Evolutionary conservation across 2,888 invertebrate genomes (phyloP), one percentile per base, ranked within the genome.

Genomic region (Clivina fossor): DNA sequence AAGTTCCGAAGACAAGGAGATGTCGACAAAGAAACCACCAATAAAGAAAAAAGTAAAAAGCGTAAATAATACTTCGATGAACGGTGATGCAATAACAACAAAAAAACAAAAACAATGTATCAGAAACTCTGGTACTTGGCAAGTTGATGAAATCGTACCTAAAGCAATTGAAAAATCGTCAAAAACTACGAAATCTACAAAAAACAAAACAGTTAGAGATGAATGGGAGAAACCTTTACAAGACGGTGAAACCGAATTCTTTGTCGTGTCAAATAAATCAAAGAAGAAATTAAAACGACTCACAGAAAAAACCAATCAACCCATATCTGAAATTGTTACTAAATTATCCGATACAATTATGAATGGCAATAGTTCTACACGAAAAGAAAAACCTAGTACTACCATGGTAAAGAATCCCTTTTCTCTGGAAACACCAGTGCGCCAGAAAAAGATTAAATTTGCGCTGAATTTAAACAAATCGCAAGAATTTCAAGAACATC

Each of bases 401-500:
- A n/a, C n/a, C n/a, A 30, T 65, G 48, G 62, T 61, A 13, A 61
- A 63, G 41, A 67, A 65, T 61, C 67, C 68, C 11, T 67, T 64
- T 49, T 60, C 65, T 5, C 61, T 46, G 28, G 22, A 24, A 44
- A 19, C 63, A 3, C 58, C 61, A 8, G 56, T 46, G 24, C 66
- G 74, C 0, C 74, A 76, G 16, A 90, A 89, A 64, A 83, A 82
- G 58, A 90, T 92, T 0, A 85, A 86, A 69, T 88, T 90, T 61
- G 80, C 81, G 11, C 74, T 88, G 0, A 83, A 84, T 61, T 79
- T 82, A 58, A 90, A 90, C 66, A 80, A 78, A 2, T 81, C 82
- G 59, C 90, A 90, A 67, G 84, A 83, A 20, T 80, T 86, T 0
- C 76, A 83, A 2, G 90, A 91, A 60, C 90, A 91, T 63, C 79